A percentile compares a stretch with the other conserved stretches of the same genome.
Evolutionary conservation across 2,113 vertebrate genomes (phyloP).

Genomic region (Coregonus clupeaformis): DNA sequence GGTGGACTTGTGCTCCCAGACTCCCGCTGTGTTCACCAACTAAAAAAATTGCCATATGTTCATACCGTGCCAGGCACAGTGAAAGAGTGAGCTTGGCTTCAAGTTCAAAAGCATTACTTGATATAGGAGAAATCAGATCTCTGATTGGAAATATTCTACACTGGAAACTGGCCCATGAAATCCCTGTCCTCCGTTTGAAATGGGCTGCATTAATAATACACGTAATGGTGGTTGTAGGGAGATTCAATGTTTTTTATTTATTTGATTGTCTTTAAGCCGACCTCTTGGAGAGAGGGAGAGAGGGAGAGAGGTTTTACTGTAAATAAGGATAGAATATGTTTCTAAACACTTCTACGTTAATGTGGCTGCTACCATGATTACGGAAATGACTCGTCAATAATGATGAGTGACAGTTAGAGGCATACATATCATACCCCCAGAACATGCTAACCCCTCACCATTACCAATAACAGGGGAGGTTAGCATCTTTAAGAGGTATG

Average conservation of each 20-base stretch:
- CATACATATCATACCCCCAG: no score
- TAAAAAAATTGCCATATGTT: not conserved
- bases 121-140: not conserved
- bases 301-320: not conserved
- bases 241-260: constrained; percentile 35
- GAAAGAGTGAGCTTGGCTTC: not conserved
- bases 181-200: not conserved
- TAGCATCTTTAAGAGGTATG: no score
- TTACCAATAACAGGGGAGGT: no score
- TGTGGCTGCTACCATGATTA: no score
- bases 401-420: no score
- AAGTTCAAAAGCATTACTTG: not conserved
- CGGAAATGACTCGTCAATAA: no score
- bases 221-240: constrained; percentile 43
- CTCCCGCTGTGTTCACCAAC: no score
- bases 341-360: no score
- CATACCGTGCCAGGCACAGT: no score
- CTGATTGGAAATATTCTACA: not conserved
- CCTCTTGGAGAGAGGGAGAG: constrained; percentile 1
- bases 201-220: not conserved
- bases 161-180: not conserved
- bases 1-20: no score
- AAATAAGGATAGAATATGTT: no score
- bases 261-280: constrained; percentile 44
- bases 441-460: no score